A percentile compares a stretch with the other conserved stretches of the same genome.
phyloP scores from a whole-genome alignment of 2,888 invertebrate genomes.

The Bellardia bayeri region DNA sequence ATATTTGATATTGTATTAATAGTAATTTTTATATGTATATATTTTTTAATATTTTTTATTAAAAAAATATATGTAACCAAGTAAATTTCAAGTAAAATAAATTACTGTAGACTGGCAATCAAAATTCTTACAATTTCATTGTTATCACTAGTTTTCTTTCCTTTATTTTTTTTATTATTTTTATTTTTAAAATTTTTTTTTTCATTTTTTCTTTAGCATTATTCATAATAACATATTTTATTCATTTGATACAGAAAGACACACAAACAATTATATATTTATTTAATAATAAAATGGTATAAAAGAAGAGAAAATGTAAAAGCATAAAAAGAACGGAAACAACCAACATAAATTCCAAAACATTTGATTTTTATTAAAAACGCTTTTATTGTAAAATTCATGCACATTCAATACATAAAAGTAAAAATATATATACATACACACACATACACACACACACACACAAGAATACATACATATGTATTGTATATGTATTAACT shows the following conservation, averaged over 20 bases:
- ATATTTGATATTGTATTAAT: background rate
- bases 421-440: background rate
- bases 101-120: background rate
- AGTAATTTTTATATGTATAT: background rate
- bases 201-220: background rate
- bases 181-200: too few relatives aligned
- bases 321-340: background rate
- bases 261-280: background rate
- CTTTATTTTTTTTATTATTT: too few relatives aligned
- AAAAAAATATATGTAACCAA: too few relatives aligned
- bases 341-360: slow-evolving; percentile 12
- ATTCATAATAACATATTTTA: background rate
- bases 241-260: too few relatives aligned
- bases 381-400: background rate
- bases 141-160: background rate
- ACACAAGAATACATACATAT: too few relatives aligned
- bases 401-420: background rate
- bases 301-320: background rate
- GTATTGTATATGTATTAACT: background rate
- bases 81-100: too few relatives aligned
- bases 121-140: background rate
- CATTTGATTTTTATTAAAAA: slow-evolving; percentile 38
- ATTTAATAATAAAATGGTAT: background rate
- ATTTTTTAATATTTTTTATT: too few relatives aligned
- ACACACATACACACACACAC: too few relatives aligned